Percentiles rank a stretch among this genome's conserved stretches.
These are phyloP conservation scores for Rana temporaria DNA, from an alignment of 2,113 vertebrate species.

Conservation along the genomic window DNA sequence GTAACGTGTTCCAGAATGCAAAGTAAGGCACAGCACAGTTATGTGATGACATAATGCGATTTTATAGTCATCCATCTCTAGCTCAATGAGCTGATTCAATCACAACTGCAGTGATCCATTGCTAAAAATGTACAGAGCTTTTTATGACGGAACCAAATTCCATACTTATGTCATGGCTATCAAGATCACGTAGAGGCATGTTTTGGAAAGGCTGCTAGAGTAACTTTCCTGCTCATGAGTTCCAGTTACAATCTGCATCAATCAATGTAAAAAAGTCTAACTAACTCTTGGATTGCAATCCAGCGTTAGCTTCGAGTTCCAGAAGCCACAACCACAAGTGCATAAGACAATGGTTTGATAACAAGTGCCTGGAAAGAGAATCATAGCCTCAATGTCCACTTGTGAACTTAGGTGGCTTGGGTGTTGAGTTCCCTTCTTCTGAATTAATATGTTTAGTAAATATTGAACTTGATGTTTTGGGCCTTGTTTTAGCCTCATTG, in stretches of 20 bases:
- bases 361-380: no score
- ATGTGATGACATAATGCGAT: slow-evolving; percentile 52
- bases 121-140: slow-evolving; percentile 46
- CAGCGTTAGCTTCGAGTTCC: no score
- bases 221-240: neutral
- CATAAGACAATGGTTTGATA: no score
- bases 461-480: no score
- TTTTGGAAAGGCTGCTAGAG: neutral
- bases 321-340: no score
- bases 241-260: slow-evolving; percentile 8
- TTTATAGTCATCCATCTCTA: slow-evolving; percentile 49
- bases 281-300: neutral
- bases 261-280: neutral
- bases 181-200: slow-evolving; percentile 33
- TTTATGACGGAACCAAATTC: slow-evolving; percentile 40
- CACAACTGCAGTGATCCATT: slow-evolving; percentile 50
- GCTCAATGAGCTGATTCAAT: slow-evolving; percentile 43
- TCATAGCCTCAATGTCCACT: no score
- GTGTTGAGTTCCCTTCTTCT: no score
- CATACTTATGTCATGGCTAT: slow-evolving; percentile 27
- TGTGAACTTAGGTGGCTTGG: no score
- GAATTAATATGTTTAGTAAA: no score
- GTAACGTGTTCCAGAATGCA: slow-evolving; percentile 22
- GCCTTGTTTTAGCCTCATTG: no score
- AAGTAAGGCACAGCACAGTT: slow-evolving; percentile 7